A percentile compares a stretch with the other conserved stretches of the same genome.
These are phyloP conservation scores for Taurulus bubalis DNA, from an alignment of 2,113 vertebrate genomes.

Conservation along the genomic window DNA sequence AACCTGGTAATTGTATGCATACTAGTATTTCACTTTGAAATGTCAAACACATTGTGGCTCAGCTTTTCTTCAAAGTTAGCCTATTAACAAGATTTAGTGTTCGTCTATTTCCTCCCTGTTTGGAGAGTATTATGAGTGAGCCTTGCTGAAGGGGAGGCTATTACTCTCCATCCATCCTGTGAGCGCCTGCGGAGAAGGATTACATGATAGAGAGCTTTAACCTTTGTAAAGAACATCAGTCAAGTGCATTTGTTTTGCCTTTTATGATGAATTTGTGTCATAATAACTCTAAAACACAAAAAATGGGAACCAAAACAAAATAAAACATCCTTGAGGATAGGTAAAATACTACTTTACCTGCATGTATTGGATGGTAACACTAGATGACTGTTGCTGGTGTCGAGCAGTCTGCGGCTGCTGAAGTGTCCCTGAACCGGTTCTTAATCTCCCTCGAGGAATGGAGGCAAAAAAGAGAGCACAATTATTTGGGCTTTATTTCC, in stretches of 20 bases:
- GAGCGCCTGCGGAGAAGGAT: slow-evolving; percentile 39
- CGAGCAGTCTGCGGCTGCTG: no score
- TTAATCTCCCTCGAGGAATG: slow-evolving; percentile 39
- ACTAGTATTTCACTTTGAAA: slow-evolving; percentile 62
- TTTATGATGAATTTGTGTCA: slow-evolving; percentile 25
- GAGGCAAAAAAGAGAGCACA: slow-evolving; percentile 7
- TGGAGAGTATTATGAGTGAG: slow-evolving; percentile 56
- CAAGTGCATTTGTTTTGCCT: slow-evolving; percentile 45
- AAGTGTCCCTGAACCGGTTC: slow-evolving; percentile 15
- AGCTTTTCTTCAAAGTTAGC: slow-evolving; percentile 54
- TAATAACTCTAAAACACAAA: slow-evolving; percentile 13
- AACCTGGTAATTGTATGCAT: slow-evolving; percentile 64
- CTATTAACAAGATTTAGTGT: slow-evolving; percentile 71
- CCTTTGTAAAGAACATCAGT: slow-evolving; percentile 59
- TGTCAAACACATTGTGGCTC: slow-evolving; percentile 40
- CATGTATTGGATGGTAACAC: slow-evolving; percentile 3
- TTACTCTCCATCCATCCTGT: slow-evolving; percentile 47
- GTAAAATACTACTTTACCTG: not conserved
- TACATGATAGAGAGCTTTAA: slow-evolving; percentile 59
- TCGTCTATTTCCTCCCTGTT: slow-evolving; percentile 50
- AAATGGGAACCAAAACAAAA: slow-evolving; percentile 14
- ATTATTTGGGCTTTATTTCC: slow-evolving; percentile 28
- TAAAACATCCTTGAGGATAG: not conserved
- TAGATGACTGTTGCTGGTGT: slow-evolving; percentile 5
- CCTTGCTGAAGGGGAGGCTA: slow-evolving; percentile 50